phyloP scores from a whole-genome alignment of 2,113 vertebrate genomes.

The Trematomus loennbergii region DNA sequence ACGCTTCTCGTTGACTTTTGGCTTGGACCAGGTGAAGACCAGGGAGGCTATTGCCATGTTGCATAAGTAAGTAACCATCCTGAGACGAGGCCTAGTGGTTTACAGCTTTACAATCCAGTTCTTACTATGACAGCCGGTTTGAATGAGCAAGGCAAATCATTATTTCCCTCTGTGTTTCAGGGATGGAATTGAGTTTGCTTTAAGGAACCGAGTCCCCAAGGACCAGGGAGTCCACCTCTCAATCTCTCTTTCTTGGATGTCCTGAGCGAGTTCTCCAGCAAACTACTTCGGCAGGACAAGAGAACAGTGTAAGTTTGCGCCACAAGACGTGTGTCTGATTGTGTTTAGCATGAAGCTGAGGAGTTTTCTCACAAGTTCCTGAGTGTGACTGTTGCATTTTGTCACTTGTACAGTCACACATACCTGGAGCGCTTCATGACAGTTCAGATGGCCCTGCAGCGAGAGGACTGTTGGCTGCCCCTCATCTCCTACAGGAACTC shows the following conservation, averaged over 20 bases:
- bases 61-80: conserved; percentile 89
- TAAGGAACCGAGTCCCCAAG: conserved; percentile 96
- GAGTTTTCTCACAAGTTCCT: conserved; percentile 2
- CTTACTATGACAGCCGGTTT: neutral
- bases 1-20: conserved; percentile 96
- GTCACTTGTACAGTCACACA: conserved; percentile 85
- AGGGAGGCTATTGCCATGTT: conserved; percentile 98
- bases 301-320: conserved; percentile 93
- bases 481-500: conserved; percentile 98
- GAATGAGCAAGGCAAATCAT: neutral
- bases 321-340: neutral
- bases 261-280: conserved; percentile 97
- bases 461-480: conserved; percentile 98
- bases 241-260: conserved; percentile 96
- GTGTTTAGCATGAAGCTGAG: neutral
- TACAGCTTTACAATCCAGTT: neutral
- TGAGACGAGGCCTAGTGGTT: neutral
- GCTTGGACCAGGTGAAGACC: conserved; percentile 96
- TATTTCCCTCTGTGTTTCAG: conserved; percentile 73
- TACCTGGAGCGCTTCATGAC: conserved; percentile 99
- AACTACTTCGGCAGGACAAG: conserved; percentile 97
- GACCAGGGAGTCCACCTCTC: conserved; percentile 92
- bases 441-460: conserved; percentile 96
- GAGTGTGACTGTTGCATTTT: conserved; percentile 9
- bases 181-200: conserved; percentile 98